Conservation (phyloP, 2,113 vertebrate species). For the Apeltes quadracus region DNA sequence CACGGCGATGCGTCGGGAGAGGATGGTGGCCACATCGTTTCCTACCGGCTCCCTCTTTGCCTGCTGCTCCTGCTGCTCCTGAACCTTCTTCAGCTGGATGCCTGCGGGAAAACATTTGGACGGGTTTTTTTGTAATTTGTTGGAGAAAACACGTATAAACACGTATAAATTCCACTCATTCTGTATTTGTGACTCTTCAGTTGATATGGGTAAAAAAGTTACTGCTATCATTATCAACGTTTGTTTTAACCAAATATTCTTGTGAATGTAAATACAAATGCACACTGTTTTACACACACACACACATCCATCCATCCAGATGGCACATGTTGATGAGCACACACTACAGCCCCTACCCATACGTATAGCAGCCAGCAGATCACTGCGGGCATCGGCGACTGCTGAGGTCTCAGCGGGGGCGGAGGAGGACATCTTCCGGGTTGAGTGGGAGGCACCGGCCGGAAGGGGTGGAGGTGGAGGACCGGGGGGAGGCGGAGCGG, state of each 20-base stretch:
- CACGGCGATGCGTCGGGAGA: constrained; percentile 94
- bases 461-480: constrained; percentile 89
- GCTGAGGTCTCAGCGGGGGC: constrained; percentile 69
- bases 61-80: constrained; percentile 97
- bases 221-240: background rate
- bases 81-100: constrained; percentile 98
- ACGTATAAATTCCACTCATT: background rate
- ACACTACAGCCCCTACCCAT: constrained; percentile 86
- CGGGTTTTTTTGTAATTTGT: background rate
- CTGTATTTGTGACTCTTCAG: background rate
- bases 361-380: constrained; percentile 95
- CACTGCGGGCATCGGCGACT: constrained; percentile 90
- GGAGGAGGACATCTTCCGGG: constrained; percentile 85
- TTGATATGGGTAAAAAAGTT: background rate
- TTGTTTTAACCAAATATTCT: background rate
- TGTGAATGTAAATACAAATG: background rate
- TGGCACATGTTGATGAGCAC: background rate
- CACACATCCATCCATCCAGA: background rate
- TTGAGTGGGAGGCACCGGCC: constrained; percentile 80
- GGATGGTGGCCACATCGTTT: constrained; percentile 96
- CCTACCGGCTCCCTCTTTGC: constrained; percentile 92
- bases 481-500: constrained; percentile 88
- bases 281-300: background rate
- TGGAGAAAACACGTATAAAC: background rate
- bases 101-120: constrained; percentile 72